Conservation (phyloP, 2,113 vertebrate species). For the Lagopus leucura region DNA sequence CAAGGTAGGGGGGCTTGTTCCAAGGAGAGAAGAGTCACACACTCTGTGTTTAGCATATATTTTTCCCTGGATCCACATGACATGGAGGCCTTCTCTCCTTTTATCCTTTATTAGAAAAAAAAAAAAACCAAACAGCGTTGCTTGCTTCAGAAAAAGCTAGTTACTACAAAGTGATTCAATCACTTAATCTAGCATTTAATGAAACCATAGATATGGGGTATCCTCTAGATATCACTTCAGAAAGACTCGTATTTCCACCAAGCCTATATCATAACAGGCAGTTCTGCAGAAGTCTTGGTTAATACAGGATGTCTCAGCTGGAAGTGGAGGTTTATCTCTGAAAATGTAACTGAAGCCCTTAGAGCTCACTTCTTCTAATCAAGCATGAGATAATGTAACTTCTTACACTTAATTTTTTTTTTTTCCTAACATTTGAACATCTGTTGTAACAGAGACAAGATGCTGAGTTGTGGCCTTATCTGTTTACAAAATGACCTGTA, state of each 20-base stretch:
- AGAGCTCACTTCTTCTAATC: background rate
- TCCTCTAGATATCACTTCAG: background rate
- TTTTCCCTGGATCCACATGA: background rate
- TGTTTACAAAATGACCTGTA: conserved; percentile 47
- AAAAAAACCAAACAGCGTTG: background rate
- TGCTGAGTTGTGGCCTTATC: conserved; percentile 44
- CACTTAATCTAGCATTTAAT: background rate
- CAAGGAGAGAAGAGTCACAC: background rate
- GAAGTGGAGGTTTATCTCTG: background rate
- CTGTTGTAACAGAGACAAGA: conserved; percentile 41
- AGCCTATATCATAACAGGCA: background rate
- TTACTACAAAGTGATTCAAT: background rate
- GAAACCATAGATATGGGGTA: background rate
- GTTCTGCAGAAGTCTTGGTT: background rate
- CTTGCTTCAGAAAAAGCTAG: background rate
- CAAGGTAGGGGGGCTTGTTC: background rate
- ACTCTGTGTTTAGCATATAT: background rate
- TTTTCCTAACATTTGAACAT: conserved; percentile 24
- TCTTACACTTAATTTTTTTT: background rate
- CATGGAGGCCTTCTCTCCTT: background rate
- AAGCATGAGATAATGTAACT: background rate
- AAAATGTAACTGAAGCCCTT: background rate
- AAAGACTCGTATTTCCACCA: background rate
- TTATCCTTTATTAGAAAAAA: background rate
- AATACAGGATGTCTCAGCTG: background rate